Percentiles rank a stretch among this genome's conserved stretches.
Conservation (phyloP, 1,140 invertebrate species). For the Ericerus pela region DNA sequence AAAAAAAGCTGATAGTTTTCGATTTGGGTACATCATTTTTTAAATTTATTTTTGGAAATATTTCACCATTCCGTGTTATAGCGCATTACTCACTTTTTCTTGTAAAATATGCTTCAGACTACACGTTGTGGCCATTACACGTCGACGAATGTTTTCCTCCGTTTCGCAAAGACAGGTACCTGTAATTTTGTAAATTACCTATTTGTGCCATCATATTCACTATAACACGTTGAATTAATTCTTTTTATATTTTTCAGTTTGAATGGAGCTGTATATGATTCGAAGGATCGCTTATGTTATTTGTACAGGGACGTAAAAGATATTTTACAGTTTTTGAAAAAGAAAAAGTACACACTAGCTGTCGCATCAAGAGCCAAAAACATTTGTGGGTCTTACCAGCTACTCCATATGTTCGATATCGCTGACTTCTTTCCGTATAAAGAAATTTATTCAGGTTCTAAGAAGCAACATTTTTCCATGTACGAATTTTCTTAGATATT, state of each 20-base stretch:
- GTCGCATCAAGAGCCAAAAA: constrained; percentile 52
- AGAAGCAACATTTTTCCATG: constrained; percentile 51
- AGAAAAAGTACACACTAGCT: constrained; percentile 41
- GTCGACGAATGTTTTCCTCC: constrained; percentile 51
- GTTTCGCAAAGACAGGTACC: constrained; percentile 39
- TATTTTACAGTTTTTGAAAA: constrained; percentile 39
- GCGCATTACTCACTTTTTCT: background rate
- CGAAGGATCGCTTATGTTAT: constrained; percentile 33
- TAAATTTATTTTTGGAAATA: too few relatives aligned
- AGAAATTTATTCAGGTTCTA: constrained; percentile 59
- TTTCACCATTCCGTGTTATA: too few relatives aligned
- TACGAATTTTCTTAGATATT: constrained; percentile 32
- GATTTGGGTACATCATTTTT: background rate
- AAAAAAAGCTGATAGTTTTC: background rate
- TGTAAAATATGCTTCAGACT: constrained; percentile 38
- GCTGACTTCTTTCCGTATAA: constrained; percentile 51
- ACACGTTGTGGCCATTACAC: constrained; percentile 62
- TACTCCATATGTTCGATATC: constrained; percentile 51
- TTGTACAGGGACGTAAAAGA: constrained; percentile 44
- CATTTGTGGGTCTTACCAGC: constrained; percentile 44
- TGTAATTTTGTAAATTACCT: constrained; percentile 11
- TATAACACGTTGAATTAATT: too few relatives aligned
- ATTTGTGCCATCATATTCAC: too few relatives aligned
- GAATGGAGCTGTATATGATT: constrained; percentile 37
- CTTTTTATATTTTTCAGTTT: background rate